Evolutionary conservation across 2,888 invertebrate genomes (phyloP), one percentile per base, ranked within the genome.

Genomic region (Tenthredo scrophulariae): DNA sequence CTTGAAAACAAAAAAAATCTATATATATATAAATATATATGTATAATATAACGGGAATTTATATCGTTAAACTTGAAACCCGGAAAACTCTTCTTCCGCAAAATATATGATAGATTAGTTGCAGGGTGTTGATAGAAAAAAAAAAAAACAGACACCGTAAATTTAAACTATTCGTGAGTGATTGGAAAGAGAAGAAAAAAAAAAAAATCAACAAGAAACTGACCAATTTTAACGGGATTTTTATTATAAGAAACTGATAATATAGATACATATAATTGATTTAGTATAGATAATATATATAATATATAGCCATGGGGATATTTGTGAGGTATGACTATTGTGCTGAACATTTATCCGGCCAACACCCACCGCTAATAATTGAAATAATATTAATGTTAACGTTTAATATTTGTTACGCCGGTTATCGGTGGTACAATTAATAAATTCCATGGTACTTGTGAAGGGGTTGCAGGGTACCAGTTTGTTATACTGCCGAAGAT

Each of bases 331-430:
- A 80, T 58, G 80, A 58, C 37, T 62, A 40, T 80, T 80, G 79
- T 79, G 75, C 46, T 29, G 75, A 77, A 77, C 77, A 77, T 77
- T 77, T 77, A 50, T 29, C 46, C 50, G 80, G 62, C 80, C 80
- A 62, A 80, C 80, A 80, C 80, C 58, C 62, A 13, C 50, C 58
- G 29, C 62, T 26, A 22, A 37, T 40, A 7, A 58, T 62, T 22
- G 22, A 37, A 62, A 37, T 37, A 54, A 80, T 50, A 29, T 29
- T 77, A 50, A 33, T 50, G 46, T 77, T 80, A 40, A 80, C n/a
- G 6, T 80, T 40, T 40, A 40, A 62, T 37, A 33, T 26, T 26
- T 40, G 62, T 80, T 22, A 80, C 80, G 62, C 80, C 80, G 62
- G 37, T 33, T 62, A 29, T 10, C 80, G 80, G 62, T 62, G 62